Evolutionary conservation across 1,140 invertebrate species (phyloP).

Genomic region (Contarinia nasturtii): DNA sequence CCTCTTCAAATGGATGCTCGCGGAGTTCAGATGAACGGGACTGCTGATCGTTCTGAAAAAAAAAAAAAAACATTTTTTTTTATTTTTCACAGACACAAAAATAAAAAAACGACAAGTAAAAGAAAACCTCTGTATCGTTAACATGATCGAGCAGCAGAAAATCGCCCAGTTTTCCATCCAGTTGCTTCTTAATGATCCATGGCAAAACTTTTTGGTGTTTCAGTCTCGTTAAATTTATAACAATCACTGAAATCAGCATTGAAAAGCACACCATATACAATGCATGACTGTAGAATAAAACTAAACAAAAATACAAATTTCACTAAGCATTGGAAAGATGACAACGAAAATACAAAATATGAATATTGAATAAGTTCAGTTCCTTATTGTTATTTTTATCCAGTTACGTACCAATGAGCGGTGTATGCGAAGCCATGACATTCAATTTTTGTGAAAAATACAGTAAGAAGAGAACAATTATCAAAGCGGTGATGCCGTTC

Average conservation of each 20-base stretch:
- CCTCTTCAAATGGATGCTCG: constrained; percentile 12
- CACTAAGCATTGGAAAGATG: constrained; percentile 9
- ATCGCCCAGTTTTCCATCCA: constrained; percentile 30
- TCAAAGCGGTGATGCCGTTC: constrained; percentile 33
- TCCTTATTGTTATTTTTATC: not conserved
- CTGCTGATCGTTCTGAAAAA: constrained; percentile 16
- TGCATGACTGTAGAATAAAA: constrained; percentile 31
- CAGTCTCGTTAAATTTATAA: constrained; percentile 33
- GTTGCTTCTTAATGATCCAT: constrained; percentile 29
- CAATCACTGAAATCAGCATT: constrained; percentile 37
- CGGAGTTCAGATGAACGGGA: constrained; percentile 19
- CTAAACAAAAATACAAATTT: constrained; percentile 9
- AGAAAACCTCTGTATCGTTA: constrained; percentile 8
- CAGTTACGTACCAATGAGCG: constrained; percentile 34
- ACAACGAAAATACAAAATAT: constrained; percentile 9
- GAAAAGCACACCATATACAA: constrained; percentile 39
- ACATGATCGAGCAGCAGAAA: constrained; percentile 27
- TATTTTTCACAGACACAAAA: too few species aligned
- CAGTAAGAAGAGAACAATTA: constrained; percentile 37
- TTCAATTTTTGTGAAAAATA: constrained; percentile 42
- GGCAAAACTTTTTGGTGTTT: constrained; percentile 30
- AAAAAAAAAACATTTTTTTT: constrained; percentile 7
- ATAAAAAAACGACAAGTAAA: not conserved
- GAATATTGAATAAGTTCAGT: not conserved
- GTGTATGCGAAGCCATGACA: constrained; percentile 35